phyloP scores from a whole-genome alignment of 2,888 invertebrate species.

The Zaprionus bogoriensis region DNA sequence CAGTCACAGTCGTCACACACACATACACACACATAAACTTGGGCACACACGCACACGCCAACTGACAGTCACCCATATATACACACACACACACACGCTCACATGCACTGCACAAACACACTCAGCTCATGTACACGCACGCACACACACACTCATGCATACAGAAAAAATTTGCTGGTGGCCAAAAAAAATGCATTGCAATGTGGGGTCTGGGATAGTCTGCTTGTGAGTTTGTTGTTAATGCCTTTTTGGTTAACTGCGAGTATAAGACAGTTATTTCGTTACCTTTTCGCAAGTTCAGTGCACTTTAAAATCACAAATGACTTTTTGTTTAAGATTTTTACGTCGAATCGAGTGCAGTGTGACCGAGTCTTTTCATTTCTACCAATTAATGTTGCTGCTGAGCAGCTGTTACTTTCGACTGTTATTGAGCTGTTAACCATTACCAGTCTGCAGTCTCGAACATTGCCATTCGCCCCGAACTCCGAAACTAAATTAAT shows the following conservation, averaged over 20 bases:
- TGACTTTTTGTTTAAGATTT: constrained; percentile 56
- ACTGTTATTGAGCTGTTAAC: constrained; percentile 17
- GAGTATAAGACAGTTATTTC: constrained; percentile 29
- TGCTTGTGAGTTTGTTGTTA: constrained; percentile 44
- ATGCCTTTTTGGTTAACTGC: constrained; percentile 45
- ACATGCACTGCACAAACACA: constrained; percentile 26
- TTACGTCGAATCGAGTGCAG: constrained; percentile 39
- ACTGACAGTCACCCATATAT: constrained; percentile 51
- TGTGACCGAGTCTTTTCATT: constrained; percentile 34
- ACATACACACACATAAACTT: constrained; percentile 27
- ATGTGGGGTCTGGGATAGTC: constrained; percentile 32
- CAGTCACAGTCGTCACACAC: constrained; percentile 62
- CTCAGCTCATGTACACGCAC: not conserved
- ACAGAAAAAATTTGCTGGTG: constrained; percentile 58
- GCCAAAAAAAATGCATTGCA: constrained; percentile 48
- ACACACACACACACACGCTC: constrained; percentile 30
- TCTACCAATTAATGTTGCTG: constrained; percentile 22
- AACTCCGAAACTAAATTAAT: not conserved
- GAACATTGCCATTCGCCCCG: constrained; percentile 16
- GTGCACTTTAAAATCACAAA: constrained; percentile 54
- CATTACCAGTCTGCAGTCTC: not conserved
- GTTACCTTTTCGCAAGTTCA: constrained; percentile 52
- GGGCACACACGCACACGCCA: constrained; percentile 25
- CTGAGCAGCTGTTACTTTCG: constrained; percentile 19
- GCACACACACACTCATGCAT: constrained; percentile 51